Percentiles rank a stretch among this genome's conserved stretches.
Conservation (phyloP, 64 coral and sea anemone species). For the Hydrozoanthus tunicans region DNA sequence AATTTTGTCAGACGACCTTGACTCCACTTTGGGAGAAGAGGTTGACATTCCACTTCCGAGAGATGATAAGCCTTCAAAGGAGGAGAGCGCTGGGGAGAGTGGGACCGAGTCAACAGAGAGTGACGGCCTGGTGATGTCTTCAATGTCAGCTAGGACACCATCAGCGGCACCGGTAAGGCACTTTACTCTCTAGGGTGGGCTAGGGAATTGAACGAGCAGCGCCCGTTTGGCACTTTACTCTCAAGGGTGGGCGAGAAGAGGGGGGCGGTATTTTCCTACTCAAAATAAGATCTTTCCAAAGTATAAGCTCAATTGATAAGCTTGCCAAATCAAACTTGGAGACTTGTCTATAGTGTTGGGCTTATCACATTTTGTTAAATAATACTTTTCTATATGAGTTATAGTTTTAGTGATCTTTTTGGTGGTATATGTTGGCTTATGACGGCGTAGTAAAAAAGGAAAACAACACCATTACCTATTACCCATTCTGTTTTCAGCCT, state of each 20-base stretch:
- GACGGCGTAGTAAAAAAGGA: background rate
- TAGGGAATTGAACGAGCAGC: background rate
- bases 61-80: background rate
- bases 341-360: no score
- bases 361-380: no score
- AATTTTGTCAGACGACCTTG: constrained; percentile 22
- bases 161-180: constrained; percentile 53
- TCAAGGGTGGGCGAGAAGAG: no score
- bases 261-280: no score
- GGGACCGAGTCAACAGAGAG: constrained; percentile 84
- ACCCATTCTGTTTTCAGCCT: constrained; percentile 18
- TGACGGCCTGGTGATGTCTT: constrained; percentile 82
- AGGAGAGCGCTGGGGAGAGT: constrained; percentile 51
- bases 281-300: no score
- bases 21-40: constrained; percentile 74
- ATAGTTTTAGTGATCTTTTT: no score
- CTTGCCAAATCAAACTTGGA: no score
- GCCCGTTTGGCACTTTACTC: no score
- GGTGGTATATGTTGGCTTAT: no score
- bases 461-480: background rate
- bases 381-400: no score
- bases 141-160: constrained; percentile 62
- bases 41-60: constrained; percentile 78
- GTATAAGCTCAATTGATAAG: no score
- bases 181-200: background rate